phyloP scores from a whole-genome alignment of 2,888 invertebrate genomes.

The Helobdella robusta region DNA sequence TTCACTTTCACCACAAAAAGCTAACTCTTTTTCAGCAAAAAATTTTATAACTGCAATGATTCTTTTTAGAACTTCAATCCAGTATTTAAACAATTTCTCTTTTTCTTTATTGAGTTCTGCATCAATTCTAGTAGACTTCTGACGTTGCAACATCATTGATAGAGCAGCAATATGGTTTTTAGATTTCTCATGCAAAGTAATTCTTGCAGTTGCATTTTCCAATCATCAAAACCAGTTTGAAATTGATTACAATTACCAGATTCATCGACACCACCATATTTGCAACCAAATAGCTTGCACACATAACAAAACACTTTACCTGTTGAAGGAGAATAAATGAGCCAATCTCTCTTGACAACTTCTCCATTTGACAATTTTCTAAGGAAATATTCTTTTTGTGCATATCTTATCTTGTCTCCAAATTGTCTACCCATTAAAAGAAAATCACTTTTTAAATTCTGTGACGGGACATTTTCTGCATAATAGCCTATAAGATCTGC shows the following conservation, averaged over 20 bases:
- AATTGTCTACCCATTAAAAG: slow-evolving; percentile 12
- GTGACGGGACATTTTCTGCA: slow-evolving; percentile 5
- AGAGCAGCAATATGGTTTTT: slow-evolving; percentile 3
- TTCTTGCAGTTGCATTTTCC: slow-evolving; percentile 3
- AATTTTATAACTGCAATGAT: no score
- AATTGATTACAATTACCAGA: background rate
- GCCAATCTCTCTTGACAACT: slow-evolving; percentile 1
- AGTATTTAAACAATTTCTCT: no score
- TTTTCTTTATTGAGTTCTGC: no score
- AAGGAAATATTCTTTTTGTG: slow-evolving; percentile 4
- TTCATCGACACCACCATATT: slow-evolving; percentile 1
- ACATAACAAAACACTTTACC: background rate
- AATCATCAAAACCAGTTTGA: slow-evolving; percentile 1
- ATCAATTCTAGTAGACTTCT: no score
- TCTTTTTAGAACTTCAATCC: no score
- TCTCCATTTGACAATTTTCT: background rate
- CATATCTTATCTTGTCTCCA: slow-evolving; percentile 7
- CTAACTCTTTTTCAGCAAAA: no score
- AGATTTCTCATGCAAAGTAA: no score
- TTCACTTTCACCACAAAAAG: no score
- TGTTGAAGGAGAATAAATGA: background rate
- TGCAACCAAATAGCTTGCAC: slow-evolving; percentile 3
- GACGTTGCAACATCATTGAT: no score
- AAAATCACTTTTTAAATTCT: slow-evolving; percentile 13
- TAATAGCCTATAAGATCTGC: slow-evolving; percentile 1